phyloP scores from a whole-genome alignment of 1,140 invertebrate species.

The Phymastichus coffea region DNA sequence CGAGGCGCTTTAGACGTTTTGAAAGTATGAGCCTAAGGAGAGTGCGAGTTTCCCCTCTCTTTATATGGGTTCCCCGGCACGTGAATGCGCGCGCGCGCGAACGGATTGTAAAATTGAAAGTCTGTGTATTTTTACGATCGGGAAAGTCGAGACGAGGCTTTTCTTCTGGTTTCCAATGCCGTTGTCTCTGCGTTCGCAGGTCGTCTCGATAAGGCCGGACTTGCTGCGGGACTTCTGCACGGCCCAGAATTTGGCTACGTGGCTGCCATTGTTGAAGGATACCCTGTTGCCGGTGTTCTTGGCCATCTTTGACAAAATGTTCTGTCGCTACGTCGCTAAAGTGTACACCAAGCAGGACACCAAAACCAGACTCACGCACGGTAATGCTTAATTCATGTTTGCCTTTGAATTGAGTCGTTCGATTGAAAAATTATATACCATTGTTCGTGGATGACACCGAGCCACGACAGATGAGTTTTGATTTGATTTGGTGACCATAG shows the following conservation, averaged over 20 bases:
- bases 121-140: too few relatives aligned
- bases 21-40: not conserved
- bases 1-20: not conserved
- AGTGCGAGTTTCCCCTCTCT: not conserved
- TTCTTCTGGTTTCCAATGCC: too few relatives aligned
- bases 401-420: too few relatives aligned
- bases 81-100: not conserved
- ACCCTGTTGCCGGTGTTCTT: slow-evolving; percentile 55
- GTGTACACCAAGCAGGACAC: slow-evolving; percentile 52
- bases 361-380: slow-evolving; percentile 43
- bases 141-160: too few relatives aligned
- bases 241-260: slow-evolving; percentile 47
- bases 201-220: slow-evolving; percentile 51
- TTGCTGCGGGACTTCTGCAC: slow-evolving; percentile 47
- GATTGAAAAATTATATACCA: too few relatives aligned
- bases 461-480: too few relatives aligned
- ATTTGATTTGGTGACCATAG: too few relatives aligned
- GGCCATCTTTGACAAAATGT: slow-evolving; percentile 57
- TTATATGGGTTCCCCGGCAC: not conserved
- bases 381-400: too few relatives aligned
- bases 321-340: slow-evolving; percentile 53
- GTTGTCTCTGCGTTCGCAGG: slow-evolving; percentile 32
- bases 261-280: slow-evolving; percentile 56
- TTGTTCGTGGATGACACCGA: too few relatives aligned
- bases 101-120: not conserved